Evolutionary conservation across 2,888 invertebrate genomes (phyloP), one percentile per base, ranked within the genome.

Genomic region (Portevinia maculata): DNA sequence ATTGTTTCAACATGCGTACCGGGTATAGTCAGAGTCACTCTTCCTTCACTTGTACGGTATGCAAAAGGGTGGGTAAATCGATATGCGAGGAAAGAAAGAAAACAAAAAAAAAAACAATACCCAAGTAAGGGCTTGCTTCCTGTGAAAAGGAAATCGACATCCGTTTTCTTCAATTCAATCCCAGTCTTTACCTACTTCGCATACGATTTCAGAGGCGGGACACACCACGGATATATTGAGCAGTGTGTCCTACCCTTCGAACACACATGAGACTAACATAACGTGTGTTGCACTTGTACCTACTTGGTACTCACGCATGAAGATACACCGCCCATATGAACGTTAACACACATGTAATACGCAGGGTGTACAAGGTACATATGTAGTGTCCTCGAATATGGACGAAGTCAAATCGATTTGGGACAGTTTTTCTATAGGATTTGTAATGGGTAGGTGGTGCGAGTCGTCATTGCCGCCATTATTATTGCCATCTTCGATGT

Each of bases 1-100:
- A 73, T 73, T 73, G 71, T 79, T 67, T 71, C 60, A 73, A 79
- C 67, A 67, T 78, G 83, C 83, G 83, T 83, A 83, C 48, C n/a
- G n/a, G 50, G 62, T 53, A 46, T 70, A 67, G 13, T 13, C 13
- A n/a, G n/a, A n/a, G n/a, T n/a, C 30, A 57, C 64, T 69, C 65
- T 59, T 37, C 30, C 15, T 15, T 24, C 24, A 24, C 24, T 24
- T 17, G 34, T 44, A 19, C 5, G 0, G 39, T 5, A 9, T n/a
- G n/a, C n/a, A n/a, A n/a, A n/a, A 46, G 64, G 39, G 50, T 73
- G 83, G 62, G 50, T 60, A 57, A 83, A 83, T 78, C 83, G 71
- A 83, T 83, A 81, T 46, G 53, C 8, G 44, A 17, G 39, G 30
- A 48, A 30, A 46, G 19, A 13, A 19, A 52, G 17, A 37, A 19